A percentile compares a stretch with the other conserved stretches of the same genome.
Conservation (phyloP, 64 coral and sea anemone species). For the Montipora capricornis region DNA sequence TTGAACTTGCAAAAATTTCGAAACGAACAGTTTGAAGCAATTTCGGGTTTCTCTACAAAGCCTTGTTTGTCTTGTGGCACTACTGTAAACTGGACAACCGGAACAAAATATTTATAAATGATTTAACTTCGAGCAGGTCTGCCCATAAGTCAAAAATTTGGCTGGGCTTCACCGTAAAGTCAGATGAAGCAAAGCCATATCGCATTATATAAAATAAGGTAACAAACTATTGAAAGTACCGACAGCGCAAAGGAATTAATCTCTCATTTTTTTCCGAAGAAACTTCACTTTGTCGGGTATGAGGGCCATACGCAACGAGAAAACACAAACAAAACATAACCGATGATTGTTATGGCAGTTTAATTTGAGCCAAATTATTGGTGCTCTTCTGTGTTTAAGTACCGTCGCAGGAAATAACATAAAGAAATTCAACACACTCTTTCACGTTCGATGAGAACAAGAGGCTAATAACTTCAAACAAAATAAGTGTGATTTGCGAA, state of each 20-base stretch:
- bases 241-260: neutral
- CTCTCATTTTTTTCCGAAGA: neutral
- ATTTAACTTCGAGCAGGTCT: slow-evolving; percentile 4
- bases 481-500: too few species aligned
- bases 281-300: neutral
- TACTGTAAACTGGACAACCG: neutral
- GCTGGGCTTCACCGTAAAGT: neutral
- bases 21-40: neutral
- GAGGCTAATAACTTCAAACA: too few species aligned
- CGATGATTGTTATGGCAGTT: neutral
- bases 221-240: neutral
- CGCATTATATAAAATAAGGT: neutral
- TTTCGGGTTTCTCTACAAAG: neutral
- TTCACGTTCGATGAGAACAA: too few species aligned
- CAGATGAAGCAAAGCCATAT: neutral
- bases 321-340: neutral
- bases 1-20: neutral
- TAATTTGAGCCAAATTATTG: neutral
- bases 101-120: slow-evolving; percentile 29
- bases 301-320: neutral
- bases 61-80: neutral
- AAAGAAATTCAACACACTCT: too few species aligned
- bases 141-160: neutral
- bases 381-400: neutral
- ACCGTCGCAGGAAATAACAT: neutral